phyloP scores from a whole-genome alignment of 2,113 vertebrate species.

The Hippolais icterina region DNA sequence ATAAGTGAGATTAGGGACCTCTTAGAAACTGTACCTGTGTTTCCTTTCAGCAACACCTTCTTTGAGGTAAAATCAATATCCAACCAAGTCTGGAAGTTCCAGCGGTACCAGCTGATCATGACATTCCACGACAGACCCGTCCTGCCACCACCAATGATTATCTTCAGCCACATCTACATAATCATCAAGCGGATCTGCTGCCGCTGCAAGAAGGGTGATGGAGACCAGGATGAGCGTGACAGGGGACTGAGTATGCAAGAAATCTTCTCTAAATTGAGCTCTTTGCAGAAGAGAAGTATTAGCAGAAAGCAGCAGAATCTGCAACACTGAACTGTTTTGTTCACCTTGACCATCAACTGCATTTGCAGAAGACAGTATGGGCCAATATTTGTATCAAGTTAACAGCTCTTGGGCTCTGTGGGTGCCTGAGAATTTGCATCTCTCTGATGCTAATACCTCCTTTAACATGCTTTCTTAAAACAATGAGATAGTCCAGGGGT shows the following conservation, averaged over 20 bases:
- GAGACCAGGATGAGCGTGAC: conserved; percentile 91
- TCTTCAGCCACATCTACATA: conserved; percentile 94
- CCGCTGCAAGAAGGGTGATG: conserved; percentile 80
- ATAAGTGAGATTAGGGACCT: background rate
- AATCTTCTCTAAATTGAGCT: background rate
- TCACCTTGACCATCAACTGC: background rate
- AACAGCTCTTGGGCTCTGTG: background rate
- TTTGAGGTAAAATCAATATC: conserved; percentile 98
- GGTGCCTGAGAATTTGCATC: background rate
- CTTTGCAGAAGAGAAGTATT: background rate
- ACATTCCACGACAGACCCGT: conserved; percentile 96
- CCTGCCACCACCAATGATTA: conserved; percentile 94
- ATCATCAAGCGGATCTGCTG: conserved; percentile 82
- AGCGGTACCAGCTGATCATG: conserved; percentile 97
- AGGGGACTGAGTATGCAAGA: conserved; percentile 87
- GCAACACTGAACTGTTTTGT: background rate
- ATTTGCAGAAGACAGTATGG: background rate
- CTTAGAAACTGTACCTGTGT: background rate
- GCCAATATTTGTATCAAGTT: background rate
- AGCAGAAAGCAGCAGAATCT: background rate
- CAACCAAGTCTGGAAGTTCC: conserved; percentile 99
- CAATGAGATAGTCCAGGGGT: background rate
- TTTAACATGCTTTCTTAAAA: background rate
- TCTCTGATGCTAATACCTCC: background rate
- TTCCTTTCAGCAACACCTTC: conserved; percentile 90